Evolutionary conservation across 2,888 invertebrate species (phyloP).

Genomic region (Oeneis ivallda): DNA sequence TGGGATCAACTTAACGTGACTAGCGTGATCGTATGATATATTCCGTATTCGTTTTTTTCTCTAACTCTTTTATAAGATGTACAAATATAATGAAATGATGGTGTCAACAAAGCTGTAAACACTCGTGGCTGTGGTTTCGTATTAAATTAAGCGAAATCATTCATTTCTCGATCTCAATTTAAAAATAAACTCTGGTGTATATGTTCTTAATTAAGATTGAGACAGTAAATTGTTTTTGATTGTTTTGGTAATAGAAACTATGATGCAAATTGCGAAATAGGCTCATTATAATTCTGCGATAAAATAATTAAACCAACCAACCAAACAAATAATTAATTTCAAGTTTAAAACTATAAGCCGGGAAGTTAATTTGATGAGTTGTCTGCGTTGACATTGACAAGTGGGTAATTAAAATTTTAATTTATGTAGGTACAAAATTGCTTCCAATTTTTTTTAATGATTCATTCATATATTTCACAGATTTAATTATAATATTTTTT

Average conservation of each 20-base stretch:
- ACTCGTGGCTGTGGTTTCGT: background rate
- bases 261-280: slow-evolving; percentile 7
- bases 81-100: background rate
- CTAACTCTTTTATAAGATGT: too few relatives aligned
- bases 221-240: slow-evolving; percentile 12
- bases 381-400: too few relatives aligned
- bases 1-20: too few relatives aligned
- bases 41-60: too few relatives aligned
- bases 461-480: too few relatives aligned
- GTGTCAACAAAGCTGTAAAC: background rate
- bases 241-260: slow-evolving; percentile 5
- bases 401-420: too few relatives aligned
- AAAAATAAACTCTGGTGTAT: too few relatives aligned
- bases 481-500: too few relatives aligned
- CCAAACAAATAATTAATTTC: slow-evolving; percentile 1
- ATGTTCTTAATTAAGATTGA: background rate
- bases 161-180: background rate
- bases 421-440: too few relatives aligned
- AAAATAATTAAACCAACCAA: background rate
- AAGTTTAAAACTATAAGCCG: background rate
- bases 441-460: too few relatives aligned
- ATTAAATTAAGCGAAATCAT: background rate
- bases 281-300: background rate
- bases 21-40: too few relatives aligned
- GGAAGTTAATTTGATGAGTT: too few relatives aligned